phyloP scores from a whole-genome alignment of 2,888 invertebrate species.

The Esperia sulphurella region DNA sequence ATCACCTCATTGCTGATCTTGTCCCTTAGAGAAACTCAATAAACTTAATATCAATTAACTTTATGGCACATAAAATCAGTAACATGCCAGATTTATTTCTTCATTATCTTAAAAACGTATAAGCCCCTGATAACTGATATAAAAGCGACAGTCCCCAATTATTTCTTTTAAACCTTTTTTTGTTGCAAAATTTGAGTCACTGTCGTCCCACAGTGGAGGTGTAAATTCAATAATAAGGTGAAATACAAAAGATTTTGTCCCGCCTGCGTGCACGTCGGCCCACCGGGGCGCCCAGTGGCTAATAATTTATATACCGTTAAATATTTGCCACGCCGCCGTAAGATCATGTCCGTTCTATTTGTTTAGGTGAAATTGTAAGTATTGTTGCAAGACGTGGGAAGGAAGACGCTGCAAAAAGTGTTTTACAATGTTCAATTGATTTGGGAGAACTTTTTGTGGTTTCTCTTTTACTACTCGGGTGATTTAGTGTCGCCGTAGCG shows the following conservation, averaged over 20 bases:
- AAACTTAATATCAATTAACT: not conserved
- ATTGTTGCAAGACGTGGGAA: slow-evolving; percentile 59
- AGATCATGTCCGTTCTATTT: slow-evolving; percentile 51
- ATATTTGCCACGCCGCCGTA: slow-evolving; percentile 44
- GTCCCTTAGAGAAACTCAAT: no score
- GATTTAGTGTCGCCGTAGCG: slow-evolving; percentile 2
- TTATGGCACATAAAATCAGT: slow-evolving; percentile 14
- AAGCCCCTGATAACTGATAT: slow-evolving; percentile 4
- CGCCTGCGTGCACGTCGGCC: slow-evolving; percentile 24
- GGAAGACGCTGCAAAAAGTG: slow-evolving; percentile 37
- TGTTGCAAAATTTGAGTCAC: slow-evolving; percentile 30
- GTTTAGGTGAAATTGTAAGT: slow-evolving; percentile 60
- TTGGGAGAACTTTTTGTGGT: slow-evolving; percentile 42
- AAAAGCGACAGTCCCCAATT: slow-evolving; percentile 26
- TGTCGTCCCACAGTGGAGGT: slow-evolving; percentile 43
- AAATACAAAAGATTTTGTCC: slow-evolving; percentile 42
- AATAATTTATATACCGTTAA: slow-evolving; percentile 58
- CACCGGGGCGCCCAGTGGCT: slow-evolving; percentile 37
- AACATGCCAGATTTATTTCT: no score
- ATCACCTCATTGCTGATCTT: no score
- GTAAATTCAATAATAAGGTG: slow-evolving; percentile 61
- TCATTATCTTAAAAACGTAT: no score
- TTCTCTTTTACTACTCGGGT: slow-evolving; percentile 47
- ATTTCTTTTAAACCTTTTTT: slow-evolving; percentile 31
- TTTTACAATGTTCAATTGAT: slow-evolving; percentile 38